Evolutionary conservation across 2,888 invertebrate genomes (phyloP).

Genomic region (Podotricha telesiphe): DNA sequence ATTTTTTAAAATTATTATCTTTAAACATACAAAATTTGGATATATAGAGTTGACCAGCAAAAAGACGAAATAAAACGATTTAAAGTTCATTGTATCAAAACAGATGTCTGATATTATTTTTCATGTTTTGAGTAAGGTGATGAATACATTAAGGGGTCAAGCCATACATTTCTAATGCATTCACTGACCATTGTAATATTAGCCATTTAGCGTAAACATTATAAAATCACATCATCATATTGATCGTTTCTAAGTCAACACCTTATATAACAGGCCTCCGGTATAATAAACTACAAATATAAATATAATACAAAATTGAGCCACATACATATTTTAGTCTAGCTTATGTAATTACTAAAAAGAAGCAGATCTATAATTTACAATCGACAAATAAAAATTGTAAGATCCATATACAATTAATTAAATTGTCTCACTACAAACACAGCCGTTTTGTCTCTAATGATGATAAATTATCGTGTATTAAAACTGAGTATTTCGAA

Average conservation of each 20-base stretch:
- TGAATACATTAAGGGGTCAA: constrained; percentile 37
- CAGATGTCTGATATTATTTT: constrained; percentile 25
- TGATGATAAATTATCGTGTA: constrained; percentile 71
- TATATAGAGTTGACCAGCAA: background rate
- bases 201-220: constrained; percentile 43
- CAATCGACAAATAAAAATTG: background rate
- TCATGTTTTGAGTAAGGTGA: constrained; percentile 19
- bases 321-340: background rate
- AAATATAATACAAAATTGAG: background rate
- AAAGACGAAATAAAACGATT: background rate
- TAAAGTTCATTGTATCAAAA: background rate
- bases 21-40: background rate
- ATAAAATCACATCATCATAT: constrained; percentile 41
- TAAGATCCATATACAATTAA: constrained; percentile 10
- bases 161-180: constrained; percentile 37
- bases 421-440: constrained; percentile 20
- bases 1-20: too few species aligned
- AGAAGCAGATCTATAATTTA: background rate
- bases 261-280: constrained; percentile 35
- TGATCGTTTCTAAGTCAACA: constrained; percentile 31
- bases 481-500: constrained; percentile 70
- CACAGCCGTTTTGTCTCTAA: constrained; percentile 51
- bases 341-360: background rate
- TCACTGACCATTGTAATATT: constrained; percentile 38
- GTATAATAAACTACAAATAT: constrained; percentile 17